Evolutionary conservation across 2,113 vertebrate genomes (phyloP).

Genomic region (Paralichthys olivaceus): DNA sequence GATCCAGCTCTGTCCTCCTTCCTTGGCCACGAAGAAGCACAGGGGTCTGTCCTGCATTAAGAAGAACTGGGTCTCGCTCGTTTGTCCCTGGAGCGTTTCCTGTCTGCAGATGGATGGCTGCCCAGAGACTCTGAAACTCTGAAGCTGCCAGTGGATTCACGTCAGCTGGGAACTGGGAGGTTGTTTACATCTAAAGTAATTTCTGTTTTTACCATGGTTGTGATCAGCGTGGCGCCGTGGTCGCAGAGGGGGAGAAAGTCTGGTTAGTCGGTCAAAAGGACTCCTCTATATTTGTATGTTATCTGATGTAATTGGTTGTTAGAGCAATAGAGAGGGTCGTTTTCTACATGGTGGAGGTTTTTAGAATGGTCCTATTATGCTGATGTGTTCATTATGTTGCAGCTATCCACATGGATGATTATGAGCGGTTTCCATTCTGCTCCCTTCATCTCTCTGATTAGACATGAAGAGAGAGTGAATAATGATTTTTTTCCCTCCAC

Average conservation of each 20-base stretch:
- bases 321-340: neutral
- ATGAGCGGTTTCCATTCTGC: neutral
- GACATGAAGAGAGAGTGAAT: conserved; percentile 3
- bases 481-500: conserved; percentile 12
- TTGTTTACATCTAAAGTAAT: conserved; percentile 52
- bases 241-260: conserved; percentile 41
- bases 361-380: neutral
- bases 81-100: conserved; percentile 62
- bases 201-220: conserved; percentile 23
- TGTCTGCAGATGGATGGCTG: conserved; percentile 65
- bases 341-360: neutral
- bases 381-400: neutral
- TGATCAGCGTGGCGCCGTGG: conserved; percentile 28
- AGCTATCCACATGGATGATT: neutral
- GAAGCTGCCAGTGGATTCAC: conserved; percentile 48
- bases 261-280: conserved; percentile 15
- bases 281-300: conserved; percentile 3
- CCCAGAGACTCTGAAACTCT: conserved; percentile 51
- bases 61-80: conserved; percentile 52
- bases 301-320: conserved; percentile 11
- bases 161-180: conserved; percentile 47
- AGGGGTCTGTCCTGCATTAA: conserved; percentile 66
- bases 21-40: conserved; percentile 38
- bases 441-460: neutral
- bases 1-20: conserved; percentile 12